Percentiles rank a stretch among this genome's conserved stretches.
Evolutionary conservation across 2,888 invertebrate genomes (phyloP).

Genomic region (Stenodema calcarata): DNA sequence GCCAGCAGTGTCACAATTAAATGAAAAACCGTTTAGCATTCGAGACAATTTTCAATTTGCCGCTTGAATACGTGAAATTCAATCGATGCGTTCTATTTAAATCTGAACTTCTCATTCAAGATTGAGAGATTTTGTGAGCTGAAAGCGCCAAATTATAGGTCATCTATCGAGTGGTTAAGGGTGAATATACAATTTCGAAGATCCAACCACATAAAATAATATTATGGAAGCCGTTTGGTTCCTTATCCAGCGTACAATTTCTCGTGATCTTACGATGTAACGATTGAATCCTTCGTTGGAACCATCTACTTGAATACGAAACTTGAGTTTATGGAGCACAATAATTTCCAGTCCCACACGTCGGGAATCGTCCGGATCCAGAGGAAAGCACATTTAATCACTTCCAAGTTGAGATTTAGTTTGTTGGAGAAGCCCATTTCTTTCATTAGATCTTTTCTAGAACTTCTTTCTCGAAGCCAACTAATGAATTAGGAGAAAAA

Average conservation of each 20-base stretch:
- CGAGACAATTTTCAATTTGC: constrained; percentile 13
- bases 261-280: not conserved
- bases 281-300: too few relatives aligned
- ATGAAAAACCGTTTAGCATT: constrained; percentile 21
- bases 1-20: constrained; percentile 6
- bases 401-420: not conserved
- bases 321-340: too few relatives aligned
- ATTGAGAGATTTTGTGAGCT: too few relatives aligned
- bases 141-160: too few relatives aligned
- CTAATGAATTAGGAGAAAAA: constrained; percentile 9
- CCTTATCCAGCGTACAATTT: not conserved
- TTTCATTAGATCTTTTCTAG: constrained; percentile 22
- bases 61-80: not conserved
- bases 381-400: not conserved
- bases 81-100: not conserved
- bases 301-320: too few relatives aligned
- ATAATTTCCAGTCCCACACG: not conserved
- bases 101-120: too few relatives aligned
- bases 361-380: not conserved
- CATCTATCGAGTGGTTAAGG: too few relatives aligned
- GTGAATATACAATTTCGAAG: too few relatives aligned
- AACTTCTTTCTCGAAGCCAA: constrained; percentile 26
- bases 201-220: too few relatives aligned
- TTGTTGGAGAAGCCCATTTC: constrained; percentile 2
- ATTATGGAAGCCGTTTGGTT: too few relatives aligned